Evolutionary conservation across 2,113 vertebrate genomes (phyloP).

Genomic region (Stegostoma tigrinum): DNA sequence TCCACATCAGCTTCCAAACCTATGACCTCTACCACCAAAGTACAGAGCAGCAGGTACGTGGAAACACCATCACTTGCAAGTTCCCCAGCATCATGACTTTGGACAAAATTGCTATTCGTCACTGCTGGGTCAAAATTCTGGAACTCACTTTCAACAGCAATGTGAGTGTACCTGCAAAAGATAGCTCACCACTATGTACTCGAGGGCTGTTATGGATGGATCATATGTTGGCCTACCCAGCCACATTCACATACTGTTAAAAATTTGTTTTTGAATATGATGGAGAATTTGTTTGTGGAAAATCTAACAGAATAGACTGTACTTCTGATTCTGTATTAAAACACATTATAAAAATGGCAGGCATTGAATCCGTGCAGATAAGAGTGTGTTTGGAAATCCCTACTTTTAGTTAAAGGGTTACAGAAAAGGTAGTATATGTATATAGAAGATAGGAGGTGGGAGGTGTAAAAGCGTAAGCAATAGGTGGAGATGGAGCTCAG

Average conservation of each 20-base stretch:
- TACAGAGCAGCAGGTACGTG: not conserved
- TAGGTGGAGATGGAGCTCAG: too few species aligned
- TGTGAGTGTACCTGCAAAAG: too few species aligned
- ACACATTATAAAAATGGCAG: not conserved
- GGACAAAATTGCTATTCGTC: not conserved
- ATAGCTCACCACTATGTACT: not conserved
- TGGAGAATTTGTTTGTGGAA: not conserved
- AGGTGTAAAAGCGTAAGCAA: too few species aligned
- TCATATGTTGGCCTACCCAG: not conserved
- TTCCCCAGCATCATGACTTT: not conserved
- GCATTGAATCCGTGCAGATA: not conserved
- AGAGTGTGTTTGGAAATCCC: not conserved
- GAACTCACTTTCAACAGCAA: not conserved
- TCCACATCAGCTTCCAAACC: not conserved
- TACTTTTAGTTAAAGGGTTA: not conserved
- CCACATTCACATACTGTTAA: not conserved
- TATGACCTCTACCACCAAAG: not conserved
- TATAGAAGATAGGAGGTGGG: too few species aligned
- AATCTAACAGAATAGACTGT: not conserved
- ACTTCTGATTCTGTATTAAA: not conserved
- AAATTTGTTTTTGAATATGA: not conserved
- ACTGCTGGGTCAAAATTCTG: not conserved
- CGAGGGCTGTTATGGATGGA: not conserved
- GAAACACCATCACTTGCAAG: not conserved
- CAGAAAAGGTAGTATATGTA: too few species aligned